Evolutionary conservation across 2,888 invertebrate species (phyloP).

Genomic region (Nemurella pictetii): DNA sequence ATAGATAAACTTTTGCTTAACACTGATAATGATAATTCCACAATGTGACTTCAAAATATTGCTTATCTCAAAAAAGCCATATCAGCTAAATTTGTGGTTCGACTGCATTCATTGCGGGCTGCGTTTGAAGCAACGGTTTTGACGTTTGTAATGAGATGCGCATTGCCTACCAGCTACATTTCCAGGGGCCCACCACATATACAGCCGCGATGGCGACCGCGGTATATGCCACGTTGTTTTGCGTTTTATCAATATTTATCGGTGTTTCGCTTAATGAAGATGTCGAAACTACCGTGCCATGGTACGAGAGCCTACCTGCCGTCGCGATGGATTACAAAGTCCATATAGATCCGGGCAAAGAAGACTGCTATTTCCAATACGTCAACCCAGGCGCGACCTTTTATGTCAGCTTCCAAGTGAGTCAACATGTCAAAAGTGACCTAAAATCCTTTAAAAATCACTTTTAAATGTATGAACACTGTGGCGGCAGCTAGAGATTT

Average conservation of each 20-base stretch:
- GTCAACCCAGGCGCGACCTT: constrained; percentile 90
- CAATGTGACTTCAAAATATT: too few species aligned
- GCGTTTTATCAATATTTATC: constrained; percentile 20
- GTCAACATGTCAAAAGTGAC: constrained; percentile 38
- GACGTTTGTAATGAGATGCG: background rate
- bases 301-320: constrained; percentile 87
- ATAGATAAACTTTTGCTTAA: too few species aligned
- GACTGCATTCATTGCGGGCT: too few species aligned
- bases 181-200: background rate
- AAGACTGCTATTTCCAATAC: constrained; percentile 95
- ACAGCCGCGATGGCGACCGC: background rate
- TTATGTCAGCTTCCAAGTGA: constrained; percentile 91
- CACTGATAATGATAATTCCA: too few species aligned
- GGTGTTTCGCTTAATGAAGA: constrained; percentile 1
- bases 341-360: constrained; percentile 90
- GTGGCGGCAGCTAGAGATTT: too few species aligned
- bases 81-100: too few species aligned
- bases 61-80: too few species aligned
- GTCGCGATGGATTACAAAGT: constrained; percentile 96
- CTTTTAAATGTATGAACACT: too few species aligned
- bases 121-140: too few species aligned
- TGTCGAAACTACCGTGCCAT: constrained; percentile 55
- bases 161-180: background rate
- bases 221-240: constrained; percentile 36
- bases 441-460: too few species aligned